These are phyloP conservation scores for Melieria crassipennis DNA, from an alignment of 2,888 invertebrate species.

Conservation along the genomic window DNA sequence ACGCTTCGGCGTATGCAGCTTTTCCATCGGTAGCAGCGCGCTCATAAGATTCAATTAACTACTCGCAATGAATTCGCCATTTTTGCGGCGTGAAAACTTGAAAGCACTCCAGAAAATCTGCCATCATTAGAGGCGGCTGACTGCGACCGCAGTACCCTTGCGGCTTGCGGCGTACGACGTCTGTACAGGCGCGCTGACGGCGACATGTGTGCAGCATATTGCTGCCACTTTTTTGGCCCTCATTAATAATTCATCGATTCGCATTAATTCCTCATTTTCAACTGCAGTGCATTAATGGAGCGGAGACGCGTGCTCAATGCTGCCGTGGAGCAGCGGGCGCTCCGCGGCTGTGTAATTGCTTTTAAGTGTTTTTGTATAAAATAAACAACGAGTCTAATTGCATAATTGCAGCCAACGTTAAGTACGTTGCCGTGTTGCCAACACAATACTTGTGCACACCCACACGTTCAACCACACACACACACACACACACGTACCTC, in stretches of 20 bases:
- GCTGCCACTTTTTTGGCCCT: constrained; percentile 11
- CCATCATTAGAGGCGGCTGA: too few relatives aligned
- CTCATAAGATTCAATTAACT: too few relatives aligned
- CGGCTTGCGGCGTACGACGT: too few relatives aligned
- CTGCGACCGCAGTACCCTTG: too few relatives aligned
- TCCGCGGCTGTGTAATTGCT: constrained; percentile 24
- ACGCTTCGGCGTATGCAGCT: too few relatives aligned
- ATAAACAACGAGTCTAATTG: constrained; percentile 49
- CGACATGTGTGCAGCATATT: constrained; percentile 3
- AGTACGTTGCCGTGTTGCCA: constrained; percentile 54
- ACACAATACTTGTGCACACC: neutral
- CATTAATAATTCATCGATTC: constrained; percentile 33
- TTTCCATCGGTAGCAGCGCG: too few relatives aligned
- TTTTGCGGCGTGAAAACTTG: too few relatives aligned
- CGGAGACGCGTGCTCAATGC: constrained; percentile 12
- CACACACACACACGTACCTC: neutral
- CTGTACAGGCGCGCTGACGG: constrained; percentile 54
- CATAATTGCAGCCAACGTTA: constrained; percentile 54
- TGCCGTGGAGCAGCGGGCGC: constrained; percentile 18
- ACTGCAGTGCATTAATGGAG: constrained; percentile 5
- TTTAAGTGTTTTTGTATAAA: constrained; percentile 36
- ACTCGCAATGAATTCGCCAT: too few relatives aligned
- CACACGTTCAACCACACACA: neutral
- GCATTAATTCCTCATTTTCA: constrained; percentile 30
- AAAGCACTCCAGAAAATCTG: too few relatives aligned